A percentile compares a stretch with the other conserved stretches of the same genome.
These are phyloP conservation scores for Oophaga pumilio DNA, from an alignment of 2,113 vertebrate genomes.

Conservation along the genomic window DNA sequence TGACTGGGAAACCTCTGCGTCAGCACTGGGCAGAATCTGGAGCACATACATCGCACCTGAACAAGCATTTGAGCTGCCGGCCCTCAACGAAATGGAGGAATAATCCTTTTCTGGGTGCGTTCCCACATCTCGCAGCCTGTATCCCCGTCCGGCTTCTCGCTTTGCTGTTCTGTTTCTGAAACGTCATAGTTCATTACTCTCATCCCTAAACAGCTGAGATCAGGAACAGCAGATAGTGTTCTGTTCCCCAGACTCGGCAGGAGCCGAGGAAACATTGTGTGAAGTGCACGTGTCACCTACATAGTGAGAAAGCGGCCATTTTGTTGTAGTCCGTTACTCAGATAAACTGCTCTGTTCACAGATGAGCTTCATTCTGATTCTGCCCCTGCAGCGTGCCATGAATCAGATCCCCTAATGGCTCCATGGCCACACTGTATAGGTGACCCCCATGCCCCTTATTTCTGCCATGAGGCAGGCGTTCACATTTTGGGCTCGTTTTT, in stretches of 20 bases:
- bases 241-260: not conserved
- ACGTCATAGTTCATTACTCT: no score
- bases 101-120: no score
- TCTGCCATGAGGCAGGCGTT: not conserved
- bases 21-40: no score
- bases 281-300: not conserved
- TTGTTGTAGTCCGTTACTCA: not conserved
- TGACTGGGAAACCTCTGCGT: no score
- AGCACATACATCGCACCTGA: no score
- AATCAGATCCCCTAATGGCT: not conserved
- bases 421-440: not conserved
- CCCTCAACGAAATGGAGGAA: no score
- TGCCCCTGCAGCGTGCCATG: not conserved
- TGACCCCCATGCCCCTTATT: not conserved
- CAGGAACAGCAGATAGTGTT: no score
- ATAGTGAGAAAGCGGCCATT: not conserved
- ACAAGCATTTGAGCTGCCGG: no score
- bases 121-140: no score
- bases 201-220: no score
- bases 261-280: not conserved
- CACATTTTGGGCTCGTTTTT: not conserved
- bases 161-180: no score
- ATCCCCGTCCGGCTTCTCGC: no score
- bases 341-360: not conserved
- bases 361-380: not conserved